Conservation (phyloP, 2,113 vertebrate species). For the Sclerurus mexicanus region DNA sequence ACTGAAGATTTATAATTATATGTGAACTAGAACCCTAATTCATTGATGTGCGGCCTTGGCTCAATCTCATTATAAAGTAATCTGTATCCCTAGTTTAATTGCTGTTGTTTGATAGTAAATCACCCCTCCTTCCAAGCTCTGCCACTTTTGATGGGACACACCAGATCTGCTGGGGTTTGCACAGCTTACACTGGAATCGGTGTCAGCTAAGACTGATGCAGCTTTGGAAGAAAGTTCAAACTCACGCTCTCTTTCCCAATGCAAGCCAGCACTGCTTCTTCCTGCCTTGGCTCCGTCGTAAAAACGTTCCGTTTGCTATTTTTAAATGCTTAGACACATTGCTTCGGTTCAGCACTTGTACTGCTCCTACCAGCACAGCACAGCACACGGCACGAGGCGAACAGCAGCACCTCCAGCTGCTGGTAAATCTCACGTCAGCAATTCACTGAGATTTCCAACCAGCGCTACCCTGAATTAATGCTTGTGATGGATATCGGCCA, state of each 20-base stretch:
- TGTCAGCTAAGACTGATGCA: neutral
- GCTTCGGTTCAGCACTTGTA: neutral
- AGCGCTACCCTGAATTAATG: constrained; percentile 35
- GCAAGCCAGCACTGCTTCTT: neutral
- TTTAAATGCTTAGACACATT: neutral
- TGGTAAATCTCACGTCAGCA: neutral
- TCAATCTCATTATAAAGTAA: constrained; percentile 10
- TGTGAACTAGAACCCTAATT: constrained; percentile 2
- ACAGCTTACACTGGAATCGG: neutral
- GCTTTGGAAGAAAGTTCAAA: neutral
- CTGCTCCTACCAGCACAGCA: neutral
- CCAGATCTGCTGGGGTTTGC: neutral
- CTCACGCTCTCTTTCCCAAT: neutral
- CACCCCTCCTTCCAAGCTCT: neutral
- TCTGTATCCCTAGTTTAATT: constrained; percentile 11
- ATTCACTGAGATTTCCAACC: neutral
- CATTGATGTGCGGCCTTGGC: neutral
- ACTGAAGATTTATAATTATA: constrained; percentile 21
- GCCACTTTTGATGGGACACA: neutral
- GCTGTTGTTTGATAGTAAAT: constrained; percentile 28
- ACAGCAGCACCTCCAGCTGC: neutral
- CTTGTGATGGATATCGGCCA: constrained; percentile 32
- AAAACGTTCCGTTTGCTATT: neutral
- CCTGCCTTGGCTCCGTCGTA: neutral
- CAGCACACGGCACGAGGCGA: neutral